phyloP scores from a whole-genome alignment of 2,888 invertebrate species.

The Drosophila acutilabella region DNA sequence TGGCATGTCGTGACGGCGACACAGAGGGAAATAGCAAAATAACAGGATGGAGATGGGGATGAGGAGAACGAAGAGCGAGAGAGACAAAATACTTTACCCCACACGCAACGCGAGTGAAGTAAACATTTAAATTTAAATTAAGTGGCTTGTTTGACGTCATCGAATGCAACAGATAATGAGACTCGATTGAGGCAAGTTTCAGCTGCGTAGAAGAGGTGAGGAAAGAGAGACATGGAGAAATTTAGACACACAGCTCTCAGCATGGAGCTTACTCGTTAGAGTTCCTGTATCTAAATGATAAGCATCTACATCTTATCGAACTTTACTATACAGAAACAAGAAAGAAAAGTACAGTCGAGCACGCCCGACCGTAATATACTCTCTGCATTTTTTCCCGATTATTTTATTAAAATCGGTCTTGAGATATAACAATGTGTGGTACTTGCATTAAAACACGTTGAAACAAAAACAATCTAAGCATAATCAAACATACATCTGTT shows the following conservation, averaged over 20 bases:
- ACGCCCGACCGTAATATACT: too few relatives aligned
- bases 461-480: too few relatives aligned
- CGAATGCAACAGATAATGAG: constrained; percentile 78
- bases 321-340: not conserved
- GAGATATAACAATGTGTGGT: too few relatives aligned
- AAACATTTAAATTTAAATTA: constrained; percentile 81
- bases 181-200: constrained; percentile 26
- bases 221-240: not conserved
- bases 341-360: too few relatives aligned
- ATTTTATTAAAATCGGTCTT: too few relatives aligned
- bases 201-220: constrained; percentile 6
- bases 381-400: too few relatives aligned
- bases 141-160: constrained; percentile 79
- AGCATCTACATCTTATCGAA: constrained; percentile 12
- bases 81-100: constrained; percentile 75
- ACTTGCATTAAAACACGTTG: too few relatives aligned
- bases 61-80: not conserved
- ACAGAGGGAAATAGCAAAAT: not conserved
- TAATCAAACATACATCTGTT: too few relatives aligned
- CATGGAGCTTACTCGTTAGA: constrained; percentile 59
- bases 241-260: constrained; percentile 44
- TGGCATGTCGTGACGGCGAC: constrained; percentile 62
- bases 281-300: constrained; percentile 12
- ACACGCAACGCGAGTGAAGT: constrained; percentile 78
- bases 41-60: not conserved